These are phyloP conservation scores for Pilophorus perplexus DNA, from an alignment of 2,888 invertebrate genomes.

Conservation along the genomic window DNA sequence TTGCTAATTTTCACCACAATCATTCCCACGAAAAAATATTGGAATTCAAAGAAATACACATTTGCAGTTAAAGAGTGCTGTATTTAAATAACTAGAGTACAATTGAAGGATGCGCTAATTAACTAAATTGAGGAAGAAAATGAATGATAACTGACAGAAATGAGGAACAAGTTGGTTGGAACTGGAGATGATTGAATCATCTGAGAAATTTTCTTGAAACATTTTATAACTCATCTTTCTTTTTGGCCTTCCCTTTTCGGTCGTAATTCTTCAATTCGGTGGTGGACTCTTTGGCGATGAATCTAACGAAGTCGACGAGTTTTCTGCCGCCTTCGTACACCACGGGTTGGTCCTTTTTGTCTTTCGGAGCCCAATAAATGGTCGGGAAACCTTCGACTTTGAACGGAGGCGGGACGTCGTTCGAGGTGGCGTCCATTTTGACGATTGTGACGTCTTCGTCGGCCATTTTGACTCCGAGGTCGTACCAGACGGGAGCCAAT, in stretches of 20 bases:
- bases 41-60: too few species aligned
- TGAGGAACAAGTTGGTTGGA: too few species aligned
- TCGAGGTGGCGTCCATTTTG: conserved; percentile 98
- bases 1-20: too few species aligned
- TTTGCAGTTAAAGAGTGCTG: too few species aligned
- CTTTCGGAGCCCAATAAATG: conserved; percentile 90
- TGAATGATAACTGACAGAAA: too few species aligned
- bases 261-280: conserved; percentile 82
- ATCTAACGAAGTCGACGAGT: conserved; percentile 89
- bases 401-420: conserved; percentile 88
- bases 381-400: conserved; percentile 98
- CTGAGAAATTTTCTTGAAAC: too few species aligned
- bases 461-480: conserved; percentile 83
- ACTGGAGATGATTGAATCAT: too few species aligned
- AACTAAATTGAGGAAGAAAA: too few species aligned
- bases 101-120: too few species aligned
- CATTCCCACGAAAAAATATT: too few species aligned
- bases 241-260: conserved; percentile 67
- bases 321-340: conserved; percentile 91
- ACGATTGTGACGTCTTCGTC: conserved; percentile 87
- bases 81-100: too few species aligned
- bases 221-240: conserved; percentile 59
- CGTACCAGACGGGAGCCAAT: conserved; percentile 88
- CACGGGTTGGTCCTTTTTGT: conserved; percentile 70
- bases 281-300: conserved; percentile 87